phyloP scores from a whole-genome alignment of 2,113 vertebrate genomes.

The Poeciliopsis occidentalis region DNA sequence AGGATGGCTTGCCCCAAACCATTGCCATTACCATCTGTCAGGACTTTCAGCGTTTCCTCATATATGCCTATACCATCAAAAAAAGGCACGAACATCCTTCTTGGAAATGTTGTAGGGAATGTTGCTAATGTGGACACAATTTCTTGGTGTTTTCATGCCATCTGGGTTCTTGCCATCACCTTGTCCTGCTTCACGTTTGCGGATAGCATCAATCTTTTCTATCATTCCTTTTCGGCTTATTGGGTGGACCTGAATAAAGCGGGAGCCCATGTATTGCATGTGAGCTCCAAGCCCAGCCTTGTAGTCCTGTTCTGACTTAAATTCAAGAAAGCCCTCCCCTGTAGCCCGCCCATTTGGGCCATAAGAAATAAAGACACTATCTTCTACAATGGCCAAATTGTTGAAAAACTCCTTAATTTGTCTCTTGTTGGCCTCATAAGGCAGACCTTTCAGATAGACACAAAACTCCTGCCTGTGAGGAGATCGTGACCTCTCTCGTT shows the following conservation, averaged over 20 bases:
- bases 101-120: conserved; percentile 96
- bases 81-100: conserved; percentile 93
- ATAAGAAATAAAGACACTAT: conserved; percentile 96
- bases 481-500: conserved; percentile 92
- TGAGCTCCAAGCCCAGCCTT: conserved; percentile 93
- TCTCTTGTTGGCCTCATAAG: conserved; percentile 96
- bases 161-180: conserved; percentile 88
- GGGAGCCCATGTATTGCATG: conserved; percentile 98
- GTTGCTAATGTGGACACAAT: conserved; percentile 95
- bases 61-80: conserved; percentile 91
- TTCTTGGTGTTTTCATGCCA: conserved; percentile 80
- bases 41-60: conserved; percentile 91
- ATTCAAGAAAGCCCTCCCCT: conserved; percentile 97
- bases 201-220: conserved; percentile 94
- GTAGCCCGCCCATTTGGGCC: conserved; percentile 96
- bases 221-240: conserved; percentile 96
- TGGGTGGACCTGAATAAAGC: conserved; percentile 97
- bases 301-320: conserved; percentile 92
- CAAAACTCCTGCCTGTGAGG: conserved; percentile 94
- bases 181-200: conserved; percentile 86
- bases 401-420: conserved; percentile 98
- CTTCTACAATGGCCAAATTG: conserved; percentile 92
- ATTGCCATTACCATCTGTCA: conserved; percentile 91
- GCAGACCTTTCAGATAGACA: conserved; percentile 95
- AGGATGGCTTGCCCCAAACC: conserved; percentile 95